A percentile compares a stretch with the other conserved stretches of the same genome.
Conservation (phyloP, 2,113 vertebrate genomes). For the Litocranius walleri region DNA sequence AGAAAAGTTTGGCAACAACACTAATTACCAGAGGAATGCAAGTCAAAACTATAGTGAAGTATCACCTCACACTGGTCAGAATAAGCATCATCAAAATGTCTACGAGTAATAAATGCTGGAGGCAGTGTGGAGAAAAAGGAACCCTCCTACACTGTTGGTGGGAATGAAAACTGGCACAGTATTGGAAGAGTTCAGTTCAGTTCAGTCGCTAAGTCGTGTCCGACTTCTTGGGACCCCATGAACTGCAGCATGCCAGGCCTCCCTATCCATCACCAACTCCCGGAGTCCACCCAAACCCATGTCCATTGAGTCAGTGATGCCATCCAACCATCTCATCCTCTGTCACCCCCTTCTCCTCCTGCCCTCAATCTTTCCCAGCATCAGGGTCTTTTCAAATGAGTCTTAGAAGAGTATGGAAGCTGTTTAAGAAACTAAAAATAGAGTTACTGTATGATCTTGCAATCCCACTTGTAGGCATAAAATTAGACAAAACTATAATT, state of each 20-base stretch:
- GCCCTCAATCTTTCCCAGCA: too few species aligned
- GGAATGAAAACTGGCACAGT: not conserved
- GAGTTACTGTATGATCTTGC: not conserved
- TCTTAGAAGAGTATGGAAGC: not conserved
- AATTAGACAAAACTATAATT: not conserved
- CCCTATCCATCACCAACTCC: too few species aligned
- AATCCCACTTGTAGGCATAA: not conserved
- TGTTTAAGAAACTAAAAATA: not conserved
- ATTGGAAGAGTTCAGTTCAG: not conserved
- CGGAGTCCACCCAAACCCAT: too few species aligned
- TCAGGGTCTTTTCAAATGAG: too few species aligned
- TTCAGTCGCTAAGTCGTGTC: too few species aligned
- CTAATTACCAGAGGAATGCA: not conserved
- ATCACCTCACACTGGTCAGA: not conserved
- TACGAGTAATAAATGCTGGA: not conserved
- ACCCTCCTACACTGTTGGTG: not conserved
- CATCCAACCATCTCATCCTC: too few species aligned
- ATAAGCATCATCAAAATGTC: not conserved
- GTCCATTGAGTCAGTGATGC: too few species aligned
- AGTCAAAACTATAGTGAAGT: not conserved
- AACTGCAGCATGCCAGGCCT: too few species aligned
- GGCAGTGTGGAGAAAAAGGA: not conserved
- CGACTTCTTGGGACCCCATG: accelerated
- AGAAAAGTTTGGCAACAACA: not conserved
- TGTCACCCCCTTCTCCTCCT: too few species aligned